These are phyloP conservation scores for Zophobas atratus DNA, from an alignment of 1,140 invertebrate genomes.

Conservation along the genomic window DNA sequence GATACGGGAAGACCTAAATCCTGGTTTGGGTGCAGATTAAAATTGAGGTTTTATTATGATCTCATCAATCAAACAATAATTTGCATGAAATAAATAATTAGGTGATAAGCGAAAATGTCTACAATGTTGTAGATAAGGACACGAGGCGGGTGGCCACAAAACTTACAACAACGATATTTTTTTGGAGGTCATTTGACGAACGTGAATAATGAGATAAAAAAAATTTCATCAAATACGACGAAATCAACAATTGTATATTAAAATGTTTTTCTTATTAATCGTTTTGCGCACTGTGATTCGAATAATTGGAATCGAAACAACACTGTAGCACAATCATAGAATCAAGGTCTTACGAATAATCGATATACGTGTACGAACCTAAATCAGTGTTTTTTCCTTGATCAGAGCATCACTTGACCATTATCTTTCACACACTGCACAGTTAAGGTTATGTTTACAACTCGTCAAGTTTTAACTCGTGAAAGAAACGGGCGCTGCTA, in stretches of 20 bases:
- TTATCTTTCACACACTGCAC: slow-evolving; percentile 2
- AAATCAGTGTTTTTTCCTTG: neutral
- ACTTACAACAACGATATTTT: neutral
- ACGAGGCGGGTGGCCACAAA: neutral
- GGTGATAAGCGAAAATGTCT: slow-evolving; percentile 17
- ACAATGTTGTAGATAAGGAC: slow-evolving; percentile 10
- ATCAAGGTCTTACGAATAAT: slow-evolving; percentile 28
- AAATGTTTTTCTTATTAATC: slow-evolving; percentile 22
- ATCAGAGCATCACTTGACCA: neutral
- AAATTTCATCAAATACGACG: slow-evolving; percentile 5
- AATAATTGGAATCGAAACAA: slow-evolving; percentile 20
- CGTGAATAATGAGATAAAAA: slow-evolving; percentile 3
- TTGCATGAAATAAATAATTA: slow-evolving; percentile 19
- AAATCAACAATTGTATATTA: neutral
- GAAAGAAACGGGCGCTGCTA: slow-evolving; percentile 24
- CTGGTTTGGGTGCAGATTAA: slow-evolving; percentile 16
- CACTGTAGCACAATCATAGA: neutral
- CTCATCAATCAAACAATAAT: slow-evolving; percentile 4
- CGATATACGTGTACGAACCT: slow-evolving; percentile 10
- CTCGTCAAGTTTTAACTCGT: neutral
- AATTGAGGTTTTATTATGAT: neutral
- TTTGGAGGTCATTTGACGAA: slow-evolving; percentile 21
- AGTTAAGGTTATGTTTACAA: slow-evolving; percentile 34
- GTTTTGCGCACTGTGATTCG: slow-evolving; percentile 6
- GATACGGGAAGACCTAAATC: slow-evolving; percentile 21